phyloP scores from a whole-genome alignment of 2,888 invertebrate genomes.

The Smittia sp. region DNA sequence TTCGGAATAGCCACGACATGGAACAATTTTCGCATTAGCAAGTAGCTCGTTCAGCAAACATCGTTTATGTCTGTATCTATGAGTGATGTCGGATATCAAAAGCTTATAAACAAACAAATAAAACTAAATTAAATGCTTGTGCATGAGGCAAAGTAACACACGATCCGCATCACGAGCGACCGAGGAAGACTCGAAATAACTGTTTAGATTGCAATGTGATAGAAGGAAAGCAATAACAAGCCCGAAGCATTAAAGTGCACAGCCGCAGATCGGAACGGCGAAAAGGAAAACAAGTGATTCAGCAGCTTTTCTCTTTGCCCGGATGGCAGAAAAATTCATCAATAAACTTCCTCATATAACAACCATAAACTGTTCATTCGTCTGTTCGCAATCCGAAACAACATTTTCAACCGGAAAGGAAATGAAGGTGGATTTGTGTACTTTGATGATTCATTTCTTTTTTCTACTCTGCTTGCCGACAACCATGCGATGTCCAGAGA shows the following conservation, averaged over 20 bases:
- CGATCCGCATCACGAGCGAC: not conserved
- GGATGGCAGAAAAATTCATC: conserved; percentile 20
- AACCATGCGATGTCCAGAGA: not conserved
- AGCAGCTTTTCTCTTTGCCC: conserved; percentile 8
- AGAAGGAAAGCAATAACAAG: conserved; percentile 15
- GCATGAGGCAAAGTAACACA: not conserved
- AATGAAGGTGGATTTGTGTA: conserved; percentile 26
- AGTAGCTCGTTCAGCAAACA: not conserved
- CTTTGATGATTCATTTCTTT: not conserved
- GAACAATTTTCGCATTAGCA: not conserved
- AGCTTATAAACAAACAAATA: conserved; percentile 9
- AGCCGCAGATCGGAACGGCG: not conserved
- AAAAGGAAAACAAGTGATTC: conserved; percentile 18
- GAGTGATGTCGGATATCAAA: too few species aligned
- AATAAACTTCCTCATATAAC: conserved; percentile 24
- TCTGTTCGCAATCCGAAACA: not conserved
- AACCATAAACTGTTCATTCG: not conserved
- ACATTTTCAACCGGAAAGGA: not conserved
- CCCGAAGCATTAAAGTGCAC: conserved; percentile 6
- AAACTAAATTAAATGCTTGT: not conserved
- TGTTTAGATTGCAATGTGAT: conserved; percentile 8
- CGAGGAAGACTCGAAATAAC: not conserved
- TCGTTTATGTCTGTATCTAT: not conserved
- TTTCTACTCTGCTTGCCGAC: not conserved
- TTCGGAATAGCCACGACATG: not conserved